Evolutionary conservation across 2,888 invertebrate genomes (phyloP), one percentile per base, ranked within the genome.

Genomic region (Agrypnus murinus): DNA sequence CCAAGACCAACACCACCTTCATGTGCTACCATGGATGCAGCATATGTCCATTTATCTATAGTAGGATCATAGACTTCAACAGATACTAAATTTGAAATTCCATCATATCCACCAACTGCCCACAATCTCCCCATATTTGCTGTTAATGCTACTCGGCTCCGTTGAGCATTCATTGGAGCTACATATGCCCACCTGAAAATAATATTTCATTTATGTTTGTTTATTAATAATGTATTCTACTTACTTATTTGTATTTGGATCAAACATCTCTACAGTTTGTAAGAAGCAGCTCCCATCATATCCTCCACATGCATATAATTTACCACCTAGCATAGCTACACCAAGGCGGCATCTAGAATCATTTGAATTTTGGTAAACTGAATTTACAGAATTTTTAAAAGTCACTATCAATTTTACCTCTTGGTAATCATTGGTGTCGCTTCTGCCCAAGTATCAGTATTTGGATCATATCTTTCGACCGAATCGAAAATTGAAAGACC

Each of bases 1-100:
- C 95, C 95, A 19, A 95, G 92, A n/a, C 95, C 95, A 0, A 96
- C 95, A 0, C 95, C 95, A 0, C 95, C 96, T 82, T 95, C 95
- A 82, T 96, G 96, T 1, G 93, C 94, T 77, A 92, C 91, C 95
- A 95, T 95, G 0, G 92, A 87, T 1, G 92, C 89, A 12, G 91
- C 92, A 81, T 92, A 92, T 2, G 88, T 89, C 95, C 95, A 95
- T 19, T 87, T 87, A 81, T 95, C 90, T 4, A 86, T 87, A 75
- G 88, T 86, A 1, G 95, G 93, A 84, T 95, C 92, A 80, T 95
- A 96, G 8, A 93, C 91, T 84, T 96, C 96, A n/a, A 95, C 93
- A 0, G 94, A 92, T 7, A 92, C 91, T 10, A 96, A 86, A 86
- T 95, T 95, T 0, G 92, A 90, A 72, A 92, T 90, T 1, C 96